Conservation (phyloP, 2,888 invertebrate genomes). For the Limnephilus lunatus region DNA sequence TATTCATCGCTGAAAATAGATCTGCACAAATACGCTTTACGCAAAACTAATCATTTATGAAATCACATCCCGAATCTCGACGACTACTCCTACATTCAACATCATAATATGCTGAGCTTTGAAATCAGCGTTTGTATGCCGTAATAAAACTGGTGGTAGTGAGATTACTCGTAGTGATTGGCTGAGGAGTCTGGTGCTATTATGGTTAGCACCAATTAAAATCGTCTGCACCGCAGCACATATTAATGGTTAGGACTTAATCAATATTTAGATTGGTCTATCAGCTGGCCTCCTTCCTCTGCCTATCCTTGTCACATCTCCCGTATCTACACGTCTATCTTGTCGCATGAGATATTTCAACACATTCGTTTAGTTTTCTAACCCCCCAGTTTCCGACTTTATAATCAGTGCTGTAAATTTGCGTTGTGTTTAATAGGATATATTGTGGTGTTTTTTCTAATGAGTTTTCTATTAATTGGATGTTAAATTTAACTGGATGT, state of each 20-base stretch:
- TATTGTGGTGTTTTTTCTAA: not conserved
- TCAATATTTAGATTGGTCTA: constrained; percentile 45
- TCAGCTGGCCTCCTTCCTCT: not conserved
- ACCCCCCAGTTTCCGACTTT: not conserved
- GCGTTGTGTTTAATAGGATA: not conserved
- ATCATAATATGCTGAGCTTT: not conserved
- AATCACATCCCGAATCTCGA: not conserved
- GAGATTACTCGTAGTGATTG: constrained; percentile 5
- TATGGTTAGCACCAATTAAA: constrained; percentile 61
- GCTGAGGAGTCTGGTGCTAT: constrained; percentile 21
- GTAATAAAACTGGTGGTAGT: constrained; percentile 7
- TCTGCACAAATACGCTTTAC: not conserved
- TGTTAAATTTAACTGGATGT: not conserved
- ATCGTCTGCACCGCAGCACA: constrained; percentile 59
- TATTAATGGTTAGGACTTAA: constrained; percentile 62
- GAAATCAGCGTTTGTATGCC: not conserved
- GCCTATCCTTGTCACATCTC: not conserved
- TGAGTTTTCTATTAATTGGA: not conserved
- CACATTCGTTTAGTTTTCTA: not conserved
- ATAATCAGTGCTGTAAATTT: not conserved
- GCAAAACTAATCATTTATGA: not conserved
- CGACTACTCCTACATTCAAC: not conserved
- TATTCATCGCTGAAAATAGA: not conserved
- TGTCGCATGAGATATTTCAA: not conserved
- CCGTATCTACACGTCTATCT: not conserved